phyloP scores from a whole-genome alignment of 2,888 invertebrate genomes.

The Nomada flava region DNA sequence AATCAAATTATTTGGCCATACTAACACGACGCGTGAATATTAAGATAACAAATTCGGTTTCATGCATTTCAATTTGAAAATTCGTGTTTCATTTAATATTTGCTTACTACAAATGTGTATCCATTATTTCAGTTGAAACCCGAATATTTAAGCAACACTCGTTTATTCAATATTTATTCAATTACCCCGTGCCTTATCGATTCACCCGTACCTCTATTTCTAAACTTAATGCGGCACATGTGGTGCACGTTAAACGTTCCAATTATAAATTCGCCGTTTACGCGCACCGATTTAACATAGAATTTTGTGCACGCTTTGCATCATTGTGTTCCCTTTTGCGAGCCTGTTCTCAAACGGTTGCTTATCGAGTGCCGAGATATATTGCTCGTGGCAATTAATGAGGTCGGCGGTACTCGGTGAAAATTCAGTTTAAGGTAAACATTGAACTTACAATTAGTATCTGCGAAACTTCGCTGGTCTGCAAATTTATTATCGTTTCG shows the following conservation, averaged over 20 bases:
- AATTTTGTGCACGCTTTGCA: constrained; percentile 26
- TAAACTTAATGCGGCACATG: background rate
- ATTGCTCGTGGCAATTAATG: constrained; percentile 55
- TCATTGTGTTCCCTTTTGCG: constrained; percentile 38
- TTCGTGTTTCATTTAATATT: too few relatives aligned
- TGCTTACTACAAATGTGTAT: too few relatives aligned
- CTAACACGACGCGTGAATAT: too few relatives aligned
- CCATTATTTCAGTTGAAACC: background rate
- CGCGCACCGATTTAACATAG: constrained; percentile 31
- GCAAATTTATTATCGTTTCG: constrained; percentile 61
- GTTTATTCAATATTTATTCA: background rate
- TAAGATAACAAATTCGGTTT: too few relatives aligned
- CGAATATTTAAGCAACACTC: background rate
- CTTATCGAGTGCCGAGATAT: constrained; percentile 54
- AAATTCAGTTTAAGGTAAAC: constrained; percentile 61
- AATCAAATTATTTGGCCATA: too few relatives aligned
- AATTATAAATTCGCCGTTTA: constrained; percentile 44
- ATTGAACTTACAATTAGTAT: constrained; percentile 43
- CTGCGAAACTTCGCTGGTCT: constrained; percentile 51
- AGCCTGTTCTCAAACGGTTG: constrained; percentile 27
- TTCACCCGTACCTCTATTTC: constrained; percentile 7
- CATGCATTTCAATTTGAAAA: background rate
- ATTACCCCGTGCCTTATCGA: constrained; percentile 23
- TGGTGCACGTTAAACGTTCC: constrained; percentile 22
- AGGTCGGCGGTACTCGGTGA: constrained; percentile 44